Evolutionary conservation across 2,797 vertebrate species (phyloP), one percentile per base, ranked within the genome.

Genomic region (Chromobotia macracanthus): DNA sequence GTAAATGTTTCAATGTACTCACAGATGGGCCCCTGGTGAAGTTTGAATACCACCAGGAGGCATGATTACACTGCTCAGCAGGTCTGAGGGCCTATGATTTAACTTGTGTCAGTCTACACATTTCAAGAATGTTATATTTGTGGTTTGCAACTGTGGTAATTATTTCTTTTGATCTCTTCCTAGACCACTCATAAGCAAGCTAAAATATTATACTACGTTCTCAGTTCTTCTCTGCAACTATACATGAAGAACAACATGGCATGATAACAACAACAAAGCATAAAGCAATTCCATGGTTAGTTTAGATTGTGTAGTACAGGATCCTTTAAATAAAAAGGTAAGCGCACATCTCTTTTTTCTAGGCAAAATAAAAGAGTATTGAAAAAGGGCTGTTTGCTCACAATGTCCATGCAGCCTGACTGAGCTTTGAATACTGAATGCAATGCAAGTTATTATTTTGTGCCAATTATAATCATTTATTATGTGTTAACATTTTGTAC

Each of bases 31-130:
- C 10, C 38, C 2, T 21, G 19, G 21, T 60, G n/a, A 71, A 35
- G 10, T 31, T 31, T 11, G 2, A 25, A 41, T 18, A 68, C 75
- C 75, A 69, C 65, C 41, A 77, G 75, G 65, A 50, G 75, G 75
- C 41, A 35, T 25, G 15, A 18, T 18, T 35, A 23, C 10, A 50
- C 28, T 18, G 15, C n/a, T 18, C 10, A n/a, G 46, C 18, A 76
- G 18, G 3, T 58, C 4, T 19, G 19, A 3, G 0, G 31, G 15
- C 2, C 31, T 21, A 9, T 46, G 41, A 44, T 1, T 46, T 4
- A 19, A 5, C 5, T 51, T 4, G 3, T 31, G 41, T 21, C 3
- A 46, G 19, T 9, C 23, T 28, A n/a, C 8, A 56, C 1, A 10
- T 2, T 16, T 21, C 10, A 1, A 35, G 31, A 55, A 56, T 23